These are phyloP conservation scores for Meliscaeva auricollis DNA, from an alignment of 2,888 invertebrate genomes.

Conservation along the genomic window DNA sequence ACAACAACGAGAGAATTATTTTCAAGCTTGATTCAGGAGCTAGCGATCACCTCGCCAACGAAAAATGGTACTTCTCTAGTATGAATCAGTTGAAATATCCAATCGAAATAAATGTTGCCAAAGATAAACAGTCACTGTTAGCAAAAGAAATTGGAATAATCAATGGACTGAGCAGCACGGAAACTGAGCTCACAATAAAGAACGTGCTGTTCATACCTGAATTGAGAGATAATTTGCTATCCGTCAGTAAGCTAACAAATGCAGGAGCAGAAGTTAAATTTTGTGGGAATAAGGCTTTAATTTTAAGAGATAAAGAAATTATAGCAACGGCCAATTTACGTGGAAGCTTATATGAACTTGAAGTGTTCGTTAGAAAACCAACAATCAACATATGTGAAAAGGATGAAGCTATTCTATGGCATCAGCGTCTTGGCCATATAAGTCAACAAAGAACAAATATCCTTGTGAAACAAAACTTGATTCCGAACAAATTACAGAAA, in stretches of 20 bases:
- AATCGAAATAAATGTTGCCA: conserved; percentile 40
- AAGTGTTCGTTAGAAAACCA: too few species aligned
- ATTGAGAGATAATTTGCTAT: conserved; percentile 44
- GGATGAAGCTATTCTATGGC: too few species aligned
- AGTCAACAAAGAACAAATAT: too few species aligned
- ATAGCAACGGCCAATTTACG: too few species aligned
- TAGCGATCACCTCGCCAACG: conserved; percentile 25
- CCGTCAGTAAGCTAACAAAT: conserved; percentile 45
- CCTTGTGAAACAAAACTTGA: too few species aligned
- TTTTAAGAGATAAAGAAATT: conserved; percentile 1
- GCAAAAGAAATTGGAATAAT: conserved; percentile 20
- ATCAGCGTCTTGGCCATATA: too few species aligned
- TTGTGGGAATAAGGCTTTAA: conserved; percentile 16
- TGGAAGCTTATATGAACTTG: too few species aligned
- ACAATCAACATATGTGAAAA: too few species aligned
- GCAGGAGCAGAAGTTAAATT: conserved; percentile 40
- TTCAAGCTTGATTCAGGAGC: conserved; percentile 31
- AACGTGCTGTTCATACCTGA: conserved; percentile 45
- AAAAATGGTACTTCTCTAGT: conserved; percentile 10
- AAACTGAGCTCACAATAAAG: conserved; percentile 24
- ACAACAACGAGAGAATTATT: neutral
- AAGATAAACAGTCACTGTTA: conserved; percentile 35
- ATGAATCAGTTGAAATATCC: conserved; percentile 3
- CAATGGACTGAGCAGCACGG: conserved; percentile 11
- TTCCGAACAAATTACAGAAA: too few species aligned